Percentiles rank a stretch among this genome's conserved stretches.
phyloP scores from a whole-genome alignment of 2,797 vertebrate species.

The Phoxinus dragarum region DNA sequence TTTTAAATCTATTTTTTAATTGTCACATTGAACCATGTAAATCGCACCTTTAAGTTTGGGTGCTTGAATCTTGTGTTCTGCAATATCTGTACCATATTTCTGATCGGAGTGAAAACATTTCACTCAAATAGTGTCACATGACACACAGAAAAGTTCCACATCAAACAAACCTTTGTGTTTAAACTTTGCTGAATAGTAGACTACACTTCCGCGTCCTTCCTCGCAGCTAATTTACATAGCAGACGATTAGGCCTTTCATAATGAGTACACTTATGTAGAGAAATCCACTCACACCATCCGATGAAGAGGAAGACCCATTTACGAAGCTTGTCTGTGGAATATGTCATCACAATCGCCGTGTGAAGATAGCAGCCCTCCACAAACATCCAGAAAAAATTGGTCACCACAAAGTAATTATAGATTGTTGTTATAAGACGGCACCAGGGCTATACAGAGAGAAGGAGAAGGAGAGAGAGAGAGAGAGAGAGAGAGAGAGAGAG shows the following conservation, averaged over 20 bases:
- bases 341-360: slow-evolving; percentile 97
- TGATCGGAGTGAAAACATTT: neutral
- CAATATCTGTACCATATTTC: neutral
- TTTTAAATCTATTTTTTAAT: neutral
- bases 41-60: neutral
- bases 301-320: slow-evolving; percentile 98
- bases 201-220: neutral
- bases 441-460: slow-evolving; percentile 83
- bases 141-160: neutral
- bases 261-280: neutral
- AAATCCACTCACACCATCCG: slow-evolving; percentile 92
- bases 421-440: slow-evolving; percentile 93
- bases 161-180: neutral
- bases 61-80: neutral
- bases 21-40: neutral
- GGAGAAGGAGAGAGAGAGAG: neutral
- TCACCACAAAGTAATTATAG: slow-evolving; percentile 99
- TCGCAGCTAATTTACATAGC: neutral
- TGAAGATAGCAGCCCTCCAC: slow-evolving; percentile 98
- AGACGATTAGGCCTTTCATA: neutral
- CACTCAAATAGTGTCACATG: no score
- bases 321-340: slow-evolving; percentile 92
- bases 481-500: no score
- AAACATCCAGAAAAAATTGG: slow-evolving; percentile 99
- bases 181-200: neutral